phyloP scores from a whole-genome alignment of 1,140 invertebrate genomes.

The Alviniconcha marisindica region DNA sequence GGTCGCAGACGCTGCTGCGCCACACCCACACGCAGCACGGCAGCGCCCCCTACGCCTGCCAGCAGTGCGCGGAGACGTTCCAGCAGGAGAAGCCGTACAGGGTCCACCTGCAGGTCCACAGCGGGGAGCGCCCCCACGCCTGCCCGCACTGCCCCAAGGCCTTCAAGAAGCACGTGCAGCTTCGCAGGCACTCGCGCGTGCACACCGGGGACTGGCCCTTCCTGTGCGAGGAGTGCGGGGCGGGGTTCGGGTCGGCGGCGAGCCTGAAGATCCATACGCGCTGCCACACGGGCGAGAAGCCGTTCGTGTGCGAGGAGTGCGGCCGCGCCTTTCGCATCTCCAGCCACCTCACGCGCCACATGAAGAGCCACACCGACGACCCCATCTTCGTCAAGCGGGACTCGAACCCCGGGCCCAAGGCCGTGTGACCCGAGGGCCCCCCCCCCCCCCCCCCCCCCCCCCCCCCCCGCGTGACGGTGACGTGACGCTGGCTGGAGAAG shows the following conservation, averaged over 20 bases:
- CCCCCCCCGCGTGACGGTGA: too few relatives aligned
- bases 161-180: slow-evolving; percentile 26
- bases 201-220: slow-evolving; percentile 2
- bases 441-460: too few relatives aligned
- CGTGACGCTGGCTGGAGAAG: too few relatives aligned
- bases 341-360: slow-evolving; percentile 30
- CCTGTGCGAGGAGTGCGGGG: slow-evolving; percentile 26
- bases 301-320: slow-evolving; percentile 84
- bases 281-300: slow-evolving; percentile 91
- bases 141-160: slow-evolving; percentile 4
- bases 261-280: slow-evolving; percentile 94
- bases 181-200: background rate
- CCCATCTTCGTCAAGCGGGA: background rate
- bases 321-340: slow-evolving; percentile 84
- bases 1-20: slow-evolving; percentile 98
- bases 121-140: background rate
- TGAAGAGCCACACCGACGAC: slow-evolving; percentile 25
- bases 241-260: slow-evolving; percentile 75
- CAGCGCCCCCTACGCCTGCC: background rate
- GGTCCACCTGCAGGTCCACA: background rate
- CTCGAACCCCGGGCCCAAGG: too few relatives aligned
- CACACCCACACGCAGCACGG: slow-evolving; percentile 80
- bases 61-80: background rate
- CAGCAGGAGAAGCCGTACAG: background rate
- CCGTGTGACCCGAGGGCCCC: too few relatives aligned